phyloP scores from a whole-genome alignment of 2,888 invertebrate genomes.

The Synergus laeviventris region DNA sequence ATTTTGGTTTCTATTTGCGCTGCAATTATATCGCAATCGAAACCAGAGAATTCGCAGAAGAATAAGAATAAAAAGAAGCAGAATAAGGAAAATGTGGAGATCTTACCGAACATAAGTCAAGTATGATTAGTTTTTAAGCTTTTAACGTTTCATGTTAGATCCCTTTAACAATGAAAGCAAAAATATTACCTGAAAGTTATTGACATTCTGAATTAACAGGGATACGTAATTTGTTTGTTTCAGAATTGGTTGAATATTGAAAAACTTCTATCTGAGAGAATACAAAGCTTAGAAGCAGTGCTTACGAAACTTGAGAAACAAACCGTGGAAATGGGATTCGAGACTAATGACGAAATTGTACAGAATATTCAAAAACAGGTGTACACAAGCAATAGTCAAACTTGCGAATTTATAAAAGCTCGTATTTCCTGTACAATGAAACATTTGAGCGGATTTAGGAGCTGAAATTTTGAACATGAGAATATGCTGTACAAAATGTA shows the following conservation, averaged over 20 bases:
- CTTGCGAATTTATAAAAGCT: constrained; percentile 68
- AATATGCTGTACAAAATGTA: constrained; percentile 44
- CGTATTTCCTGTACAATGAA: constrained; percentile 68
- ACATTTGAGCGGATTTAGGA: constrained; percentile 69
- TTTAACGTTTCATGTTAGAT: background rate
- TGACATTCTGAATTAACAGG: constrained; percentile 6
- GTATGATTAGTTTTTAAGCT: constrained; percentile 54
- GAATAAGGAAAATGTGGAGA: constrained; percentile 61
- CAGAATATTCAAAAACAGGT: constrained; percentile 63
- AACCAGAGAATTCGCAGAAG: constrained; percentile 63
- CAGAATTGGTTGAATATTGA: constrained; percentile 69
- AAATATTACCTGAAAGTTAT: background rate
- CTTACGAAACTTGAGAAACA: constrained; percentile 67
- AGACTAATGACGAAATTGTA: constrained; percentile 59
- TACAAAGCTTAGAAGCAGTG: constrained; percentile 63
- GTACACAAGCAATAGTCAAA: constrained; percentile 68
- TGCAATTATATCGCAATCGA: constrained; percentile 60
- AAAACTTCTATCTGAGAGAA: constrained; percentile 63
- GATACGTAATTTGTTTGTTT: constrained; percentile 53
- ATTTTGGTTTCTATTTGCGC: constrained; percentile 70
- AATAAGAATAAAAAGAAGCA: constrained; percentile 71
- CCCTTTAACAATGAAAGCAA: no score
- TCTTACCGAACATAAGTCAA: constrained; percentile 61
- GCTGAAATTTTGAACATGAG: constrained; percentile 65
- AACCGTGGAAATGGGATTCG: constrained; percentile 64